phyloP scores from a whole-genome alignment of 2,888 invertebrate species.

The Hypomecis atomaria region DNA sequence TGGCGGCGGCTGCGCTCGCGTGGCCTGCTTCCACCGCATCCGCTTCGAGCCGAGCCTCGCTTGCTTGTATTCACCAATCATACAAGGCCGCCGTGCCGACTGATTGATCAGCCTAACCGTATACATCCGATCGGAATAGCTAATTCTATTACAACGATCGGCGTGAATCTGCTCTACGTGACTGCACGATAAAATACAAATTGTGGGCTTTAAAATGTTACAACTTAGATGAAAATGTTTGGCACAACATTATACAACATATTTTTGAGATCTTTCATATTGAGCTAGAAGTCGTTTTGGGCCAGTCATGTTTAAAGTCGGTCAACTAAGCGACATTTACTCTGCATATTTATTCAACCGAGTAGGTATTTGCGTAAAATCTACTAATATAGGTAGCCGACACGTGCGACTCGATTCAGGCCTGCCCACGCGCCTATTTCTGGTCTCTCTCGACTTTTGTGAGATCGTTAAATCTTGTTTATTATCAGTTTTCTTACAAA shows the following conservation, averaged over 20 bases:
- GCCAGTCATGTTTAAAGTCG: conserved; percentile 21
- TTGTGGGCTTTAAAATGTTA: background rate
- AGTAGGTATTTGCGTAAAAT: conserved; percentile 44
- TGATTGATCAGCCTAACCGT: conserved; percentile 70
- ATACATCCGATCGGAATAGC: conserved; percentile 68
- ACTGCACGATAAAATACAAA: conserved; percentile 25
- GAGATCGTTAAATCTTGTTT: conserved; percentile 31
- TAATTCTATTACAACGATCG: conserved; percentile 52
- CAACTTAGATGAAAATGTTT: background rate
- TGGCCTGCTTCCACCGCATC: conserved; percentile 72
- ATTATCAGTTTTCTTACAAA: conserved; percentile 22
- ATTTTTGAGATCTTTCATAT: conserved; percentile 2
- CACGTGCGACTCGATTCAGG: conserved; percentile 50
- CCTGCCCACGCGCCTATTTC: conserved; percentile 56
- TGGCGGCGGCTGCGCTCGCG: conserved; percentile 50
- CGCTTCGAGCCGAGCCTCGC: conserved; percentile 63
- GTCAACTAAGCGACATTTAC: conserved; percentile 20
- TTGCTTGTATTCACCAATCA: conserved; percentile 69
- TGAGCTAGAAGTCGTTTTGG: conserved; percentile 14
- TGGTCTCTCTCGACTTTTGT: conserved; percentile 37
- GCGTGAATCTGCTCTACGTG: conserved; percentile 46
- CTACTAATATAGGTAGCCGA: conserved; percentile 44
- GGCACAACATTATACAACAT: no score
- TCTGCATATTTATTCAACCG: conserved; percentile 30
- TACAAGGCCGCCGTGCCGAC: conserved; percentile 75